Conservation (phyloP, 2,888 invertebrate genomes). For the Allolobophora icterica region DNA sequence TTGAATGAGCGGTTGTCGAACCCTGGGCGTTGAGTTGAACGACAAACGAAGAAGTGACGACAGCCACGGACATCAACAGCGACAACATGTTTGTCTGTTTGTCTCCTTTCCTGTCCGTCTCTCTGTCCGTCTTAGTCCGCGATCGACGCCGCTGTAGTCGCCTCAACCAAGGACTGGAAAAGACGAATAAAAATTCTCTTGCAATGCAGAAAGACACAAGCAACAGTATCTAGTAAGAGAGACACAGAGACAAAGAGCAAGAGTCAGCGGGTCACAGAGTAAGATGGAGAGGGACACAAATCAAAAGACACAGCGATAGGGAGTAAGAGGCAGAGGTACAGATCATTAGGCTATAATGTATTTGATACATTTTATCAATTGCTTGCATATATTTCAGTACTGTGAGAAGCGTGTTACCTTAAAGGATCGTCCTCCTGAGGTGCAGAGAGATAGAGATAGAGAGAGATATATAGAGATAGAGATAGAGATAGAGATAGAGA, state of each 20-base stretch:
- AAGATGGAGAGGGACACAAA: no score
- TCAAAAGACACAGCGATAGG: no score
- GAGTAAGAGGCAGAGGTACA: no score
- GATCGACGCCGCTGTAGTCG: no score
- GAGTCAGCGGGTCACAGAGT: no score
- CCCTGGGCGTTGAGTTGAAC: constrained; percentile 5
- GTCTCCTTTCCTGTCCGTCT: neutral
- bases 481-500: neutral
- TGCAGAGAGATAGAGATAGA: neutral
- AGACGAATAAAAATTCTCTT: neutral
- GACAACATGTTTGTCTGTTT: neutral
- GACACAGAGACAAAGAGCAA: neutral
- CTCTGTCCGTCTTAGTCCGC: no score
- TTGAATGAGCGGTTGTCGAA: neutral
- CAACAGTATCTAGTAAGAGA: neutral
- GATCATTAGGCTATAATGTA: no score
- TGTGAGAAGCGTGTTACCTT: no score
- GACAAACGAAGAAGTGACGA: neutral
- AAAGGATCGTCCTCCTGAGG: no score
- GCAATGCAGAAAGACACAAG: neutral
- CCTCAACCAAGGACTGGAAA: no score
- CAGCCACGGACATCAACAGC: neutral
- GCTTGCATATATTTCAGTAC: no score
- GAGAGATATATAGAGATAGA: neutral
- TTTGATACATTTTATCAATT: no score